phyloP scores from a whole-genome alignment of 2,888 invertebrate species.

The Magallana nippona region DNA sequence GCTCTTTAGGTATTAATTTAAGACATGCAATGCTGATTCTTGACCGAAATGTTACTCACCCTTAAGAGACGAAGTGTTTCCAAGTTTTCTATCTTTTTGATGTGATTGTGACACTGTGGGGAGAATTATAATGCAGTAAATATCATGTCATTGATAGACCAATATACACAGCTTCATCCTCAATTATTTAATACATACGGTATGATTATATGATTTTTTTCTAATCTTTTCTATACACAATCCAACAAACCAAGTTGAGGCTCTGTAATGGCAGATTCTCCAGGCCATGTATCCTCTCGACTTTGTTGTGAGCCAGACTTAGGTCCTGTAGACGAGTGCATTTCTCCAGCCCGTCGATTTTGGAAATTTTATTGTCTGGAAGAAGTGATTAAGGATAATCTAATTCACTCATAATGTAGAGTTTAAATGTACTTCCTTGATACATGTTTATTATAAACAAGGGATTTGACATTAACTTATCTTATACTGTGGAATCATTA shows the following conservation, averaged over 20 bases:
- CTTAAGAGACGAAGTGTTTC: conserved; percentile 69
- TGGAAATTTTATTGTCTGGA: conserved; percentile 74
- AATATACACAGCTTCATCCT: neutral
- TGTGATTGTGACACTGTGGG: conserved; percentile 75
- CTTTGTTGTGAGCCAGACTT: conserved; percentile 78
- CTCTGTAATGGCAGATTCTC: conserved; percentile 75
- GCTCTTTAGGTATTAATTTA: no score
- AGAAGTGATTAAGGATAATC: neutral
- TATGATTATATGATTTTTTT: no score
- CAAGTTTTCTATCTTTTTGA: conserved; percentile 76
- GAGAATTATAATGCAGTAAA: conserved; percentile 49
- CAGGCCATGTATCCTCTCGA: conserved; percentile 75
- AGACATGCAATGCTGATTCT: no score
- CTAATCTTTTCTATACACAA: neutral
- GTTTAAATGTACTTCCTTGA: no score
- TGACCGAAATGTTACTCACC: conserved; percentile 58
- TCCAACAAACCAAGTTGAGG: conserved; percentile 74
- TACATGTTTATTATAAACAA: no score
- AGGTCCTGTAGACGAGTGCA: conserved; percentile 73
- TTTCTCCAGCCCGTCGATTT: conserved; percentile 73
- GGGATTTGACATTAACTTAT: no score
- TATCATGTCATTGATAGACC: neutral
- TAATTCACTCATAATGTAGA: neutral
- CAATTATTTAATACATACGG: neutral
- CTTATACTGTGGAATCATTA: no score